These are phyloP conservation scores for Enteromius viviparus DNA, from an alignment of 2,797 vertebrate genomes.

Conservation along the genomic window DNA sequence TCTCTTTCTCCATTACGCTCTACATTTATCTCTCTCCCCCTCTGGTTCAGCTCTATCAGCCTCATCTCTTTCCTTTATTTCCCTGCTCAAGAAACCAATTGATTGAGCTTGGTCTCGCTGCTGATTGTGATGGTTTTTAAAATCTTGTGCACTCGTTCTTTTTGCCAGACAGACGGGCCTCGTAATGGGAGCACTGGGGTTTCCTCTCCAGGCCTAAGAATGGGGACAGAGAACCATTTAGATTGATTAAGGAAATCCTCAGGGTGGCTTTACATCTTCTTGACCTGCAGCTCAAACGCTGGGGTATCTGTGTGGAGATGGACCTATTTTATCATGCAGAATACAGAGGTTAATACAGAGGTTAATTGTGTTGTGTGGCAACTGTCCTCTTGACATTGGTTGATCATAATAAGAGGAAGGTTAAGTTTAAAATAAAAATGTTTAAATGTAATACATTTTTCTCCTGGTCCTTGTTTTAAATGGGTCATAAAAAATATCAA, in stretches of 20 bases:
- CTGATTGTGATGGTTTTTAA: slow-evolving; percentile 54
- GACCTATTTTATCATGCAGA: slow-evolving; percentile 11
- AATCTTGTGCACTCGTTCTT: slow-evolving; percentile 39
- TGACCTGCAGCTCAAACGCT: slow-evolving; percentile 8
- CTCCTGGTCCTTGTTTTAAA: no score
- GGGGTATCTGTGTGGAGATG: not conserved
- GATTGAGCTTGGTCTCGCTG: not conserved
- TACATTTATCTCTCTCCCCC: not conserved
- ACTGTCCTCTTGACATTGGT: not conserved
- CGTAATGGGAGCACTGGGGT: slow-evolving; percentile 54
- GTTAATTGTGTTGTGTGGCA: not conserved
- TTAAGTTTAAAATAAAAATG: no score
- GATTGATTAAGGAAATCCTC: slow-evolving; percentile 18
- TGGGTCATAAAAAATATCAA: no score
- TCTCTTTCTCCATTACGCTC: slow-evolving; percentile 5
- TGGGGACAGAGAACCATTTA: not conserved
- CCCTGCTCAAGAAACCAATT: slow-evolving; percentile 1
- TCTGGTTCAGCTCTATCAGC: not conserved
- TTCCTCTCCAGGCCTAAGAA: slow-evolving; percentile 13
- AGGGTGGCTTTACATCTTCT: not conserved
- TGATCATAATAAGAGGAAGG: no score
- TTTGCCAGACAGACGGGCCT: slow-evolving; percentile 47
- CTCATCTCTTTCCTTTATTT: slow-evolving; percentile 15
- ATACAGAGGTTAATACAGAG: no score
- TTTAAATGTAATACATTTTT: no score